Percentiles rank a stretch among this genome's conserved stretches.
Evolutionary conservation across 2,113 vertebrate genomes (phyloP).

Genomic region (Panthera leo): DNA sequence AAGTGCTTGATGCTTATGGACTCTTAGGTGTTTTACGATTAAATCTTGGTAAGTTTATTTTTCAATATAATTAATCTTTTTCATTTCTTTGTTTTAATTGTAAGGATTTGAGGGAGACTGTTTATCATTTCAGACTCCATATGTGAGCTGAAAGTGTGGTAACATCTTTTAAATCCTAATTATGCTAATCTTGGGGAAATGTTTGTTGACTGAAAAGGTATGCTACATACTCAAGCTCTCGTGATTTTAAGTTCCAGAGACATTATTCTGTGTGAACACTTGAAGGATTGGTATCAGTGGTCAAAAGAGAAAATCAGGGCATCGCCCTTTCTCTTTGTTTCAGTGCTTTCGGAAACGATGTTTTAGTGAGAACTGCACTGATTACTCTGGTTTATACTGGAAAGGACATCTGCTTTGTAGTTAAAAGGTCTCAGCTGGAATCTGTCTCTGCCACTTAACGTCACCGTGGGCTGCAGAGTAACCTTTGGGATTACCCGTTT

Average conservation of each 20-base stretch:
- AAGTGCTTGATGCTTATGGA: conserved; percentile 97
- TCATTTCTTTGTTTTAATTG: conserved; percentile 40
- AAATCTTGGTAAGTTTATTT: conserved; percentile 93
- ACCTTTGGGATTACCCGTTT: not conserved
- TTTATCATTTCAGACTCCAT: not conserved
- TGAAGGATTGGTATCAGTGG: not conserved
- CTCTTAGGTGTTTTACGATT: conserved; percentile 95
- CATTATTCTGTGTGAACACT: not conserved
- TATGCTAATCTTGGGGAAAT: not conserved
- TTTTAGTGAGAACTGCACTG: not conserved
- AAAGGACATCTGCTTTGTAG: not conserved
- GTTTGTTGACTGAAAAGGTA: not conserved
- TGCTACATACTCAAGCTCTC: not conserved
- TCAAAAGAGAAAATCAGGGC: not conserved
- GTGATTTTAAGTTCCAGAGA: not conserved
- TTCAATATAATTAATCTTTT: not conserved
- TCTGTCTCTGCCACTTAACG: not conserved
- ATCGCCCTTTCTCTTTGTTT: not conserved
- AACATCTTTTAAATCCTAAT: not conserved
- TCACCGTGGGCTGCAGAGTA: not conserved
- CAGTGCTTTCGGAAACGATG: not conserved
- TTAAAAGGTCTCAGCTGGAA: not conserved
- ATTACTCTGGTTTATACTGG: not conserved
- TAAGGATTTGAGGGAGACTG: not conserved
- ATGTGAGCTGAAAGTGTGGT: not conserved